Conservation (phyloP, 2,888 invertebrate genomes). For the Eilema caniola region DNA sequence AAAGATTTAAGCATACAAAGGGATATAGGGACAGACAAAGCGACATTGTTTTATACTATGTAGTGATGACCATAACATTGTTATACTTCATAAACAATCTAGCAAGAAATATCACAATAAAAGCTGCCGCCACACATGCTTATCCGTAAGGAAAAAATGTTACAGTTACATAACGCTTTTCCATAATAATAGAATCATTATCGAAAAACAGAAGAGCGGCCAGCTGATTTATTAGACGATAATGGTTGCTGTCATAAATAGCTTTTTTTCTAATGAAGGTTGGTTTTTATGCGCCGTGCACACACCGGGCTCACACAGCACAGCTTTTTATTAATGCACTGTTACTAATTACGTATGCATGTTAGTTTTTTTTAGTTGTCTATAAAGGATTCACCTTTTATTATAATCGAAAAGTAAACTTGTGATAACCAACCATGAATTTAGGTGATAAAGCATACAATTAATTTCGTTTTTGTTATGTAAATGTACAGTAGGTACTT, state of each 20-base stretch:
- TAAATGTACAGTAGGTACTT: background rate
- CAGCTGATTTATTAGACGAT: conserved; percentile 87
- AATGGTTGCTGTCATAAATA: conserved; percentile 86
- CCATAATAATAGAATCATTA: conserved; percentile 88
- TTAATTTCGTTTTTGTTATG: conserved; percentile 10
- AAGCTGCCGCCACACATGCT: conserved; percentile 59
- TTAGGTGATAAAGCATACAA: conserved; percentile 25
- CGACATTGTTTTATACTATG: no score
- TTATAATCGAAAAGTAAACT: conserved; percentile 59
- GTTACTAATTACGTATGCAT: conserved; percentile 75
- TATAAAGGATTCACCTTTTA: conserved; percentile 67
- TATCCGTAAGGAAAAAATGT: conserved; percentile 73
- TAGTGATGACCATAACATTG: no score
- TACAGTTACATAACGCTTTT: conserved; percentile 87
- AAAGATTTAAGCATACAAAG: no score
- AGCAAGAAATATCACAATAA: background rate
- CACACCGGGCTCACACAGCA: conserved; percentile 70
- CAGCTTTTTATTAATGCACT: conserved; percentile 75
- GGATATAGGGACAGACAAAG: no score
- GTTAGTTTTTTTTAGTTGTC: conserved; percentile 52
- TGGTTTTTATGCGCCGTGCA: conserved; percentile 73
- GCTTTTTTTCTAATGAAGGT: conserved; percentile 83
- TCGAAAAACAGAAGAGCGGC: conserved; percentile 87
- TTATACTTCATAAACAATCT: no score
- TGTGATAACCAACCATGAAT: conserved; percentile 37